A percentile compares a stretch with the other conserved stretches of the same genome.
phyloP scores from a whole-genome alignment of 1,140 invertebrate genomes.

The Radopholus similis region DNA sequence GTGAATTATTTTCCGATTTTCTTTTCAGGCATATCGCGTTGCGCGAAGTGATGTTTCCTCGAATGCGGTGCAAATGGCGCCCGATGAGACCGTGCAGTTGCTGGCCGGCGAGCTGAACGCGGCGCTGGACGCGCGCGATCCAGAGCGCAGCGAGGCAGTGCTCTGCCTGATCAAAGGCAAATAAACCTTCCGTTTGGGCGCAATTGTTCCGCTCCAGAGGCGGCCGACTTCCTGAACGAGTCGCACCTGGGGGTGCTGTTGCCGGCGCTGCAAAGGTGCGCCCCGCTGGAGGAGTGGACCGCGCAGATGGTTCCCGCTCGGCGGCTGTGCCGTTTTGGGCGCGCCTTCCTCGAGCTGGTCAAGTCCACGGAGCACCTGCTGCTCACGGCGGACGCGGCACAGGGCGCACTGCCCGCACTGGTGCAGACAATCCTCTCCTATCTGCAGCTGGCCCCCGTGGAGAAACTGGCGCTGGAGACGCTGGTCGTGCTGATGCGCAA shows the following conservation, averaged over 20 bases:
- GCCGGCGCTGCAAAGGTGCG: neutral
- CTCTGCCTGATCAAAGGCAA: neutral
- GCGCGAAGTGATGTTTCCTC: conserved; percentile 16
- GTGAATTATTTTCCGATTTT: too few relatives aligned
- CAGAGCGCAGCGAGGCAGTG: neutral
- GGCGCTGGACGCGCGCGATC: conserved; percentile 2
- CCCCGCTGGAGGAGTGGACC: neutral
- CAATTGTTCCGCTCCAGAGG: conserved; percentile 9
- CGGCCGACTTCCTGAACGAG: conserved; percentile 7
- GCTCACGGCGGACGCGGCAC: neutral
- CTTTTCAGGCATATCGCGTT: conserved; percentile 11
- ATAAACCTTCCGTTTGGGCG: neutral
- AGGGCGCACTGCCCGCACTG: neutral
- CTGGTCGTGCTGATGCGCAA: conserved; percentile 9
- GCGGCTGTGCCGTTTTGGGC: neutral
- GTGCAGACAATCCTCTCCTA: conserved; percentile 7
- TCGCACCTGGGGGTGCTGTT: conserved; percentile 1
- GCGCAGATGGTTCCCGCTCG: neutral
- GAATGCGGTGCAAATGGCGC: conserved; percentile 16
- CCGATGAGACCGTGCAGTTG: conserved; percentile 3
- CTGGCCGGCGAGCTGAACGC: neutral
- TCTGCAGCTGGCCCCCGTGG: neutral
- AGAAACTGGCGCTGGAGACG: conserved; percentile 1
- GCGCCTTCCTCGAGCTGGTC: neutral
- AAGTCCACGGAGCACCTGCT: conserved; percentile 5